phyloP scores from a whole-genome alignment of 2,113 vertebrate species.

The Nyctereutes procyonoides region DNA sequence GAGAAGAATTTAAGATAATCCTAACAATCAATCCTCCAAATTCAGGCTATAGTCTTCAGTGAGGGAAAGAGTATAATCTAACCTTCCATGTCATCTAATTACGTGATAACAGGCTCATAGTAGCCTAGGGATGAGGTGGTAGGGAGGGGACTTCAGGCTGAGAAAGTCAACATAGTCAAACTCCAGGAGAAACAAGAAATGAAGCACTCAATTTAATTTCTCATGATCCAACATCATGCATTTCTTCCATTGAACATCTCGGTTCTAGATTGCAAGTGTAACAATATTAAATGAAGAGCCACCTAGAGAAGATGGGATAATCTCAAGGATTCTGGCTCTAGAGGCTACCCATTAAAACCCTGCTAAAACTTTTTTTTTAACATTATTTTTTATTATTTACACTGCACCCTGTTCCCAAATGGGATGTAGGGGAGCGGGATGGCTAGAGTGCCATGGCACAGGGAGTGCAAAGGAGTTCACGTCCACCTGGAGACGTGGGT shows the following conservation, averaged over 20 bases:
- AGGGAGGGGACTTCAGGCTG: background rate
- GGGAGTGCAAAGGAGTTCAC: background rate
- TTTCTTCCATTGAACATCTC: constrained; percentile 65
- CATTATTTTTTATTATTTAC: constrained; percentile 70
- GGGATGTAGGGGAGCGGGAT: constrained; percentile 12
- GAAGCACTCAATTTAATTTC: background rate
- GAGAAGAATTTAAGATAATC: constrained; percentile 6
- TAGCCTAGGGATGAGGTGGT: background rate
- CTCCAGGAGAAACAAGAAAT: background rate
- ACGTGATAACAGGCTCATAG: background rate
- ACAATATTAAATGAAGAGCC: constrained; percentile 69
- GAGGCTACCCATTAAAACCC: constrained; percentile 98
- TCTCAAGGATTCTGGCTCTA: constrained; percentile 71
- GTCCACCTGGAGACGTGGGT: background rate
- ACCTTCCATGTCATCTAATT: background rate
- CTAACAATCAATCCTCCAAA: background rate
- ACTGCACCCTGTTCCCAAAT: constrained; percentile 45
- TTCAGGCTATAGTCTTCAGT: background rate
- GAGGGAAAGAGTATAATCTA: background rate
- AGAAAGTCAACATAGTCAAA: background rate
- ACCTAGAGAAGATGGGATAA: constrained; percentile 75
- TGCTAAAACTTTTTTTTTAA: constrained; percentile 93
- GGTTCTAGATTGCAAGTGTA: background rate
- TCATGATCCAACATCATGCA: constrained; percentile 1
- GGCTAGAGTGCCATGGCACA: background rate